Percentiles rank a stretch among this genome's conserved stretches.
Conservation (phyloP, 1,140 invertebrate genomes). For the Aphis gossypii region DNA sequence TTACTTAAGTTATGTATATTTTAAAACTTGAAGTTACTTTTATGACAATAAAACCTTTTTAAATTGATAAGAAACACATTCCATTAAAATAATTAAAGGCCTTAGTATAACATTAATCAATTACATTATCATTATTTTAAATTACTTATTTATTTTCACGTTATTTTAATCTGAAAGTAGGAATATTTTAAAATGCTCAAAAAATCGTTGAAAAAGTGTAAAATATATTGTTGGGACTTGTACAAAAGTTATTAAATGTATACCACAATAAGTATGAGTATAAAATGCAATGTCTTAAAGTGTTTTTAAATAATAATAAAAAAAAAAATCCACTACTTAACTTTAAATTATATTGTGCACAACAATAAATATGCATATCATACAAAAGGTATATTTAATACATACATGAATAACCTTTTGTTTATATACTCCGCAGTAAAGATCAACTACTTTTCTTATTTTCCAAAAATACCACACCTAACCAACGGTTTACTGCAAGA, state of each 20-base stretch:
- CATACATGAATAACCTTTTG: background rate
- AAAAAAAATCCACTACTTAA: background rate
- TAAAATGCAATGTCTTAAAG: background rate
- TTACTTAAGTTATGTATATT: background rate
- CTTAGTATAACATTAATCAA: background rate
- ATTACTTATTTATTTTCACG: background rate
- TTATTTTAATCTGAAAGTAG: background rate
- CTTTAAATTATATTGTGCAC: background rate
- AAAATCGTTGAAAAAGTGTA: background rate
- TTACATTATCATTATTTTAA: background rate
- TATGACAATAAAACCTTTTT: background rate
- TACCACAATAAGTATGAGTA: background rate
- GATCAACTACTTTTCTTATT: background rate
- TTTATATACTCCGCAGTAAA: background rate
- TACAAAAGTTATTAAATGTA: background rate
- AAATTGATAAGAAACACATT: background rate
- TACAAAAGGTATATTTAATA: background rate
- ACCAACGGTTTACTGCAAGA: background rate
- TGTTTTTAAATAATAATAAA: background rate
- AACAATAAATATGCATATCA: background rate
- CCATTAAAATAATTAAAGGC: background rate
- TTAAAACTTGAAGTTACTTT: background rate
- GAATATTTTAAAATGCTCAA: background rate
- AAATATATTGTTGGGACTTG: background rate
- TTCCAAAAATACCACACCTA: background rate